Evolutionary conservation across 2,888 invertebrate species (phyloP).

Genomic region (Rhingia rostrata): DNA sequence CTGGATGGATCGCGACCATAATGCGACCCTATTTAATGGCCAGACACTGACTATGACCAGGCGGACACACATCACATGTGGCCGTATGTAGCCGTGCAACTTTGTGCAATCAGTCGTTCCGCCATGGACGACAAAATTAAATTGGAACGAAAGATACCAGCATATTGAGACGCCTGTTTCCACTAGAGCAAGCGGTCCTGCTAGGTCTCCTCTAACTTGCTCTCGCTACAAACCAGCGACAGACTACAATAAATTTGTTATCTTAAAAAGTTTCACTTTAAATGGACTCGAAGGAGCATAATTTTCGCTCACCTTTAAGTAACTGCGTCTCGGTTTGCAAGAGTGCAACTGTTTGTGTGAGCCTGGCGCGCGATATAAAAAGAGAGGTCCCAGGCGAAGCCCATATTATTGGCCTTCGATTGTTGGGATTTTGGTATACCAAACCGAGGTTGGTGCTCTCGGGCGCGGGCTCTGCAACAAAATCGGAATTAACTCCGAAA

Average conservation of each 20-base stretch:
- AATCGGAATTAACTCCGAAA: slow-evolving; percentile 63
- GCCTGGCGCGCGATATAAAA: slow-evolving; percentile 18
- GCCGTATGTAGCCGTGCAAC: slow-evolving; percentile 3
- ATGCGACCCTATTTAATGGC: slow-evolving; percentile 42
- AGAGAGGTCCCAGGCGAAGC: slow-evolving; percentile 3
- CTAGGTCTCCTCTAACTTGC: slow-evolving; percentile 30
- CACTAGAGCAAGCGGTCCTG: slow-evolving; percentile 14
- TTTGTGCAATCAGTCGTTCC: slow-evolving; percentile 53
- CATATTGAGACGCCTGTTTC: slow-evolving; percentile 33
- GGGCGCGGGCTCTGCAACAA: slow-evolving; percentile 11
- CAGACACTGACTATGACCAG: slow-evolving; percentile 11
- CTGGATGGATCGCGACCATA: slow-evolving; percentile 6
- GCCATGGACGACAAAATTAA: slow-evolving; percentile 70
- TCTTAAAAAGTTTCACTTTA: slow-evolving; percentile 74
- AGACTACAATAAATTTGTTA: slow-evolving; percentile 70
- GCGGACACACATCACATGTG: not conserved
- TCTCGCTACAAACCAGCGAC: slow-evolving; percentile 23
- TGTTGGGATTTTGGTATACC: slow-evolving; percentile 48
- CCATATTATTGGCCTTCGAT: slow-evolving; percentile 60
- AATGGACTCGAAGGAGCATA: slow-evolving; percentile 72
- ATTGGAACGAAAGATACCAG: slow-evolving; percentile 58
- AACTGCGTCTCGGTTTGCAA: slow-evolving; percentile 16
- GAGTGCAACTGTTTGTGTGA: slow-evolving; percentile 41
- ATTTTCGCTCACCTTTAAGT: slow-evolving; percentile 66
- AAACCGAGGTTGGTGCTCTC: slow-evolving; percentile 47